phyloP scores from a whole-genome alignment of 2,888 invertebrate species.

The Eurytoma adleriae region DNA sequence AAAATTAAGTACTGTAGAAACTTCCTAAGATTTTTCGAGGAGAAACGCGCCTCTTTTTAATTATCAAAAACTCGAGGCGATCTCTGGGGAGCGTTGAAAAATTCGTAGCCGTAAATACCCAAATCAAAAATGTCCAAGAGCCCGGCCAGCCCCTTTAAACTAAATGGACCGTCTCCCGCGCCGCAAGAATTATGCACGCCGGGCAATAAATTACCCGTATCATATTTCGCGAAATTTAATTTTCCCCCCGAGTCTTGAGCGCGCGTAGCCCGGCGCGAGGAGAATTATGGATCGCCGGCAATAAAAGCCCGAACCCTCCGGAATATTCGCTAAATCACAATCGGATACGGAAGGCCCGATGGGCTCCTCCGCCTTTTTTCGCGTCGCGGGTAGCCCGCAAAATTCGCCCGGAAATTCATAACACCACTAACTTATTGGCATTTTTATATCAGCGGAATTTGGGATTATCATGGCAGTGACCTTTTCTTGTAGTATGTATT shows the following conservation, averaged over 20 bases:
- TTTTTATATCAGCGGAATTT: neutral
- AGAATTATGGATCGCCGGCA: conserved; percentile 55
- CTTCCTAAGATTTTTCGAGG: no score
- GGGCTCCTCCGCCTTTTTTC: neutral
- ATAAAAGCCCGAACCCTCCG: conserved; percentile 47
- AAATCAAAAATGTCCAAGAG: conserved; percentile 21
- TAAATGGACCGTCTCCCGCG: conserved; percentile 47
- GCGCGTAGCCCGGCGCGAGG: conserved; percentile 1
- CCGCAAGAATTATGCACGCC: conserved; percentile 46
- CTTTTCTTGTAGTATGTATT: no score
- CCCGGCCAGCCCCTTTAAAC: neutral
- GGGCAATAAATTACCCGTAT: conserved; percentile 51
- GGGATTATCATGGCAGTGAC: neutral
- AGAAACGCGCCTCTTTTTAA: neutral
- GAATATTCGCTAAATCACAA: conserved; percentile 55
- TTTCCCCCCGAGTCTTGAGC: conserved; percentile 54
- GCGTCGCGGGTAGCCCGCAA: neutral
- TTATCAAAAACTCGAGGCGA: conserved; percentile 9
- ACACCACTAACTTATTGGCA: conserved; percentile 42
- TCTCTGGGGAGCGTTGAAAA: neutral
- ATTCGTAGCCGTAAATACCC: conserved; percentile 15
- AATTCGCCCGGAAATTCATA: conserved; percentile 23
- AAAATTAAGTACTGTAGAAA: no score
- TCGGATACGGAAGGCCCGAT: conserved; percentile 38
- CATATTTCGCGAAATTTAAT: conserved; percentile 57